Percentiles rank a stretch among this genome's conserved stretches.
Conservation (phyloP, 92 coral and sea anemone genomes). For the Bergia puertoricense region DNA sequence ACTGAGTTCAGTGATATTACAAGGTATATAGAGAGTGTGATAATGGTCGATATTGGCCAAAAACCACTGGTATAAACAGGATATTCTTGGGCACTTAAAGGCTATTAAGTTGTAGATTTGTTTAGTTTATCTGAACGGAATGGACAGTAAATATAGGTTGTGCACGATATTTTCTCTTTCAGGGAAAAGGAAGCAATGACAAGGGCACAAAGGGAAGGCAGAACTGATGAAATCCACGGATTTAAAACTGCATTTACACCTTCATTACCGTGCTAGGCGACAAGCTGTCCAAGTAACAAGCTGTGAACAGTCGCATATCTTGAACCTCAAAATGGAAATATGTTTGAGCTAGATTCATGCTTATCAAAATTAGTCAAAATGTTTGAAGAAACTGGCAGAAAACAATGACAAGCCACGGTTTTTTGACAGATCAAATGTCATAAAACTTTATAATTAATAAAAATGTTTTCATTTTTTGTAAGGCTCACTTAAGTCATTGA, state of each 20-base stretch:
- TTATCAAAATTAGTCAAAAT: constrained; percentile 31
- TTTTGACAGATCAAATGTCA: constrained; percentile 35
- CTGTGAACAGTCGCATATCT: constrained; percentile 12
- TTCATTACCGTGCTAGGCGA: not conserved
- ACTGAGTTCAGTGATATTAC: constrained; percentile 15
- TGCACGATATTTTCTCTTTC: constrained; percentile 37
- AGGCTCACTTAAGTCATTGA: constrained; percentile 8
- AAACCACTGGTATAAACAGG: constrained; percentile 69
- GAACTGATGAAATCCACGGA: constrained; percentile 22
- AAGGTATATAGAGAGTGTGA: constrained; percentile 1
- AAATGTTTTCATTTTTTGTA: constrained; percentile 7
- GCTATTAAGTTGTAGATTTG: constrained; percentile 76
- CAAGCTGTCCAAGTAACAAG: constrained; percentile 25
- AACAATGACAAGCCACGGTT: constrained; percentile 26
- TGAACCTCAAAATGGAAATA: constrained; percentile 40
- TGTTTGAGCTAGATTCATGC: constrained; percentile 32
- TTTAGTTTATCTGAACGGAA: constrained; percentile 69
- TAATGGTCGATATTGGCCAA: constrained; percentile 52
- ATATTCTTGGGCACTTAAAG: constrained; percentile 69
- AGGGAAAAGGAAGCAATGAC: constrained; percentile 28
- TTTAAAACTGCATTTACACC: not conserved
- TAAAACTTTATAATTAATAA: not conserved
- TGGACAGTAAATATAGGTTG: constrained; percentile 63
- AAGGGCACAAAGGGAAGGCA: constrained; percentile 18
- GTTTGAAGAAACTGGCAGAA: constrained; percentile 3